Percentiles rank a stretch among this genome's conserved stretches.
phyloP scores from a whole-genome alignment of 1,140 invertebrate species.

The Panagrolaimus sp. region DNA sequence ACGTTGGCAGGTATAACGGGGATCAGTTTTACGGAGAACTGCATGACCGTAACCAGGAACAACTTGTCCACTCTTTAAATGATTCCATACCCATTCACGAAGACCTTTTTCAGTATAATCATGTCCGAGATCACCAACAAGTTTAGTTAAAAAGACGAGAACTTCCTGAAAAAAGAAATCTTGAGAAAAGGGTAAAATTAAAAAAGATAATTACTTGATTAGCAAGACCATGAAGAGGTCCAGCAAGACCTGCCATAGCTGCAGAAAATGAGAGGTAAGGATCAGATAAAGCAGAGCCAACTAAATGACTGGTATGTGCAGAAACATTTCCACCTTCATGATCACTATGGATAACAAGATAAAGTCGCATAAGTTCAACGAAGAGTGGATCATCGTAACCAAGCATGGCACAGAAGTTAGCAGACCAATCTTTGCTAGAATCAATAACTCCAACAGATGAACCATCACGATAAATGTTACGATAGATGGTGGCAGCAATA shows the following conservation, averaged over 20 bases:
- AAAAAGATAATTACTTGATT: slow-evolving; percentile 70
- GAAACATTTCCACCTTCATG: slow-evolving; percentile 75
- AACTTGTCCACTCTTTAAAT: slow-evolving; percentile 80
- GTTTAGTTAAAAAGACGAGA: slow-evolving; percentile 75
- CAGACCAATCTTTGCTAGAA: slow-evolving; percentile 82
- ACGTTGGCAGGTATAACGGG: slow-evolving; percentile 83
- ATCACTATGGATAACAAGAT: slow-evolving; percentile 81
- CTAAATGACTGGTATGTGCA: slow-evolving; percentile 87
- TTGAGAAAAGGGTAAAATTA: neutral
- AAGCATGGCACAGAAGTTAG: slow-evolving; percentile 85
- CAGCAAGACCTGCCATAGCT: slow-evolving; percentile 86
- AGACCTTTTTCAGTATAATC: slow-evolving; percentile 78
- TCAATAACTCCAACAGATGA: slow-evolving; percentile 81
- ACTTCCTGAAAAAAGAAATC: slow-evolving; percentile 66
- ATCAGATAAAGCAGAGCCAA: slow-evolving; percentile 87
- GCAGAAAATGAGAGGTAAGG: slow-evolving; percentile 88
- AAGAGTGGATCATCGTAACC: slow-evolving; percentile 81
- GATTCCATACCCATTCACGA: slow-evolving; percentile 88
- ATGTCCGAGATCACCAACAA: slow-evolving; percentile 71
- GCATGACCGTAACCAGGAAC: slow-evolving; percentile 95
- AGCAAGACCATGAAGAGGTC: slow-evolving; percentile 88
- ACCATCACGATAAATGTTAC: slow-evolving; percentile 79
- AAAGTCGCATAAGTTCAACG: slow-evolving; percentile 85
- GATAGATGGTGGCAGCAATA: slow-evolving; percentile 87
- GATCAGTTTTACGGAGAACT: slow-evolving; percentile 90